phyloP scores from a whole-genome alignment of 2,797 vertebrate genomes.

The Scleropages formosus region DNA sequence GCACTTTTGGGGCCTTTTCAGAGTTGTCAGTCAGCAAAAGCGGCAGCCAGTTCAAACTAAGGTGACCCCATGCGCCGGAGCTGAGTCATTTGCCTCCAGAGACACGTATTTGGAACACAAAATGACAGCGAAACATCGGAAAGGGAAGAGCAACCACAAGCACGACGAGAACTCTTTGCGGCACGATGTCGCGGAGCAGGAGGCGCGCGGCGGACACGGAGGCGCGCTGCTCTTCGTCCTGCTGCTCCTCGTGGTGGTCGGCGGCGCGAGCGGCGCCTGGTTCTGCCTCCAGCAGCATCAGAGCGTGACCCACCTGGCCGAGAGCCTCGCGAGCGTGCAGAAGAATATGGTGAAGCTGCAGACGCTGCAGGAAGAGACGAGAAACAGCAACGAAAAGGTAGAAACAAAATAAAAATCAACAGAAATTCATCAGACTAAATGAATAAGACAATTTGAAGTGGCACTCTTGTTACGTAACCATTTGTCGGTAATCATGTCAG shows the following conservation, averaged over 20 bases:
- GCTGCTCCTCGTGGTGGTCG: conserved; percentile 51
- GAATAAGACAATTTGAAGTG: no score
- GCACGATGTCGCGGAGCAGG: conserved; percentile 50
- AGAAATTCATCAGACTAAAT: no score
- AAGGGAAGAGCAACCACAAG: conserved; percentile 62
- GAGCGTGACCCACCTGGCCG: conserved; percentile 60
- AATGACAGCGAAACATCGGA: conserved; percentile 71
- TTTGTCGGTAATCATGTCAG: no score
- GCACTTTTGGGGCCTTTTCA: conserved; percentile 3
- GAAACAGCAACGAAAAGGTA: conserved; percentile 63
- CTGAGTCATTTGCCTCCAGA: conserved; percentile 42
- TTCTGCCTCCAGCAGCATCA: conserved; percentile 69
- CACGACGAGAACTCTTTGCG: conserved; percentile 64
- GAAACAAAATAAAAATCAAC: no score
- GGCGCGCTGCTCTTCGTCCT: conserved; percentile 47
- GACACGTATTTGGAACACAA: conserved; percentile 38
- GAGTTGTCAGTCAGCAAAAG: no score
- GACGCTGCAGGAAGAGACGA: conserved; percentile 61
- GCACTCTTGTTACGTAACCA: no score
- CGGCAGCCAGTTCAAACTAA: no score
- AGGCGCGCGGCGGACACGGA: conserved; percentile 43
- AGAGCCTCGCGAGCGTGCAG: conserved; percentile 62
- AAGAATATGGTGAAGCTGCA: conserved; percentile 66
- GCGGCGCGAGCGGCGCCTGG: conserved; percentile 53
- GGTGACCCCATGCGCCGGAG: not conserved